A percentile compares a stretch with the other conserved stretches of the same genome.
Evolutionary conservation across 2,797 vertebrate species (phyloP).

Genomic region (Phoeniculus purpureus): DNA sequence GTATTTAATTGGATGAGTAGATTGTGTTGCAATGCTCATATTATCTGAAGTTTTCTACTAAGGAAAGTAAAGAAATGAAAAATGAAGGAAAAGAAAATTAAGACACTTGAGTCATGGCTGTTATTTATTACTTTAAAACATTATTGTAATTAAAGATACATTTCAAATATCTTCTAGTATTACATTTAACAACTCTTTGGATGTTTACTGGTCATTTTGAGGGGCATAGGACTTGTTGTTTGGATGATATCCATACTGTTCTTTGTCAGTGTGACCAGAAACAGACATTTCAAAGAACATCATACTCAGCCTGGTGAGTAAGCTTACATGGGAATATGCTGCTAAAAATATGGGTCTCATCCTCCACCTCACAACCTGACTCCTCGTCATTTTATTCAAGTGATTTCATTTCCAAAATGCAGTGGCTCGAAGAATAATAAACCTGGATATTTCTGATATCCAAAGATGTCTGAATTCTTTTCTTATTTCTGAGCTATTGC

Average conservation of each 20-base stretch:
- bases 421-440: background rate
- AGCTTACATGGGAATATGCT: background rate
- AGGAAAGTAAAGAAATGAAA: background rate
- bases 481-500: background rate
- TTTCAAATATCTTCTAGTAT: background rate
- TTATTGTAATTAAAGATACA: background rate
- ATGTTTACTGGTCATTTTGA: background rate
- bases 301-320: background rate
- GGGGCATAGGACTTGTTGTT: background rate
- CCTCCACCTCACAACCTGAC: background rate
- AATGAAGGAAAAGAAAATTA: background rate
- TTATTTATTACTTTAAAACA: background rate
- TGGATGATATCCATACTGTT: background rate
- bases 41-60: background rate
- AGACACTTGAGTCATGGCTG: background rate
- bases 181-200: background rate
- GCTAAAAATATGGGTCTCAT: background rate
- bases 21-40: background rate
- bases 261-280: background rate
- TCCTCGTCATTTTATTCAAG: background rate
- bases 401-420: background rate
- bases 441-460: background rate
- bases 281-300: background rate
- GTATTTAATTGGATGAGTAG: conserved; percentile 48
- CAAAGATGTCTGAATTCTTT: background rate